phyloP scores from a whole-genome alignment of 2,113 vertebrate species.

The Cyprinodon tularosa region DNA sequence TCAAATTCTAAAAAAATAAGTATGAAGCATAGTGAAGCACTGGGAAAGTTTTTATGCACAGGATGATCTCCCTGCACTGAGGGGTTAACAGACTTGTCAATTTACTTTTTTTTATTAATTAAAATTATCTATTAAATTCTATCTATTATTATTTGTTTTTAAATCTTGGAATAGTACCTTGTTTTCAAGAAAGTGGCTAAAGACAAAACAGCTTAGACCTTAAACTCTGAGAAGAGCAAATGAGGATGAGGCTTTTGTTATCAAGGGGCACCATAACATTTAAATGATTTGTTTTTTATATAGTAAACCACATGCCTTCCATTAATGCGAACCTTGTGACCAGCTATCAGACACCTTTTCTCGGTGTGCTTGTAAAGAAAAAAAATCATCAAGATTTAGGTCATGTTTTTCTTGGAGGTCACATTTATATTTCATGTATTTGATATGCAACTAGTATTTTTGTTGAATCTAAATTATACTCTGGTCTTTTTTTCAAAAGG shows the following conservation, averaged over 20 bases:
- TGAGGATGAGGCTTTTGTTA: not conserved
- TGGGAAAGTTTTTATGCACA: no score
- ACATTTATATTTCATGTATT: not conserved
- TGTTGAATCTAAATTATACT: not conserved
- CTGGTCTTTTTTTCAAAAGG: not conserved
- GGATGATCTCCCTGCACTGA: no score
- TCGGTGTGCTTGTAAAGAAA: not conserved
- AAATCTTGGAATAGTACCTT: no score
- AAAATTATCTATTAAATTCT: no score
- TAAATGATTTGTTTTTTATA: not conserved
- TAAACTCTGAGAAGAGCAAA: not conserved
- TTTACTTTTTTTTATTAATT: no score
- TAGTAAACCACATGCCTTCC: not conserved
- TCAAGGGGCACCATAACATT: not conserved
- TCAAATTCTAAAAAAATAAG: no score
- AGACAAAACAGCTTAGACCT: not conserved
- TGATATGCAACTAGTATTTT: not conserved
- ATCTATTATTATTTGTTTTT: no score
- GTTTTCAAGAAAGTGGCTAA: not conserved
- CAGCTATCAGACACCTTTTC: not conserved
- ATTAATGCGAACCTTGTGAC: not conserved
- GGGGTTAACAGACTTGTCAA: no score
- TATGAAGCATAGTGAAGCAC: no score
- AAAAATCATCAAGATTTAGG: not conserved
- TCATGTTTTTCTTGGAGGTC: not conserved